A percentile compares a stretch with the other conserved stretches of the same genome.
Evolutionary conservation across 2,113 vertebrate species (phyloP).

Genomic region (Pogonocichla stellata): DNA sequence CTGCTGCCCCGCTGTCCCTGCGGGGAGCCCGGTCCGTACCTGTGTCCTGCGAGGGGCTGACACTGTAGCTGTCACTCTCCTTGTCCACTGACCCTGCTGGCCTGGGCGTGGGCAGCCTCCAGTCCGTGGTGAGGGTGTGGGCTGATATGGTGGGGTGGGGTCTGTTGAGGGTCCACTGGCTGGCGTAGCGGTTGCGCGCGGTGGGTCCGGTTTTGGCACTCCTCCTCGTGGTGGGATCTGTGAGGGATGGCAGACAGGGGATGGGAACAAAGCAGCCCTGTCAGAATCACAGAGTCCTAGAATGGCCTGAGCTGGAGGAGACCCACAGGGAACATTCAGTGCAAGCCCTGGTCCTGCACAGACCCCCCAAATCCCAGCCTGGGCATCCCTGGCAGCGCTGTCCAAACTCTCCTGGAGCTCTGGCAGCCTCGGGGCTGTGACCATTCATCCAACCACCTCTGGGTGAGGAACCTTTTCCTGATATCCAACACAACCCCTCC

Average conservation of each 20-base stretch:
- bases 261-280: neutral
- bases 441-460: neutral
- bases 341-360: neutral
- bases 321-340: too few relatives aligned
- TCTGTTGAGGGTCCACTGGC: slow-evolving; percentile 98
- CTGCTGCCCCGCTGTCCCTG: neutral
- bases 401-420: neutral
- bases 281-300: neutral
- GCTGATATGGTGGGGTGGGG: slow-evolving; percentile 96
- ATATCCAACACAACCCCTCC: too few relatives aligned
- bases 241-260: neutral
- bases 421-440: rapidly evolving
- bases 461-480: neutral
- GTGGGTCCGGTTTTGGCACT: slow-evolving; percentile 93
- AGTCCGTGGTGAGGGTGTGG: slow-evolving; percentile 96
- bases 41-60: slow-evolving; percentile 98
- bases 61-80: slow-evolving; percentile 98
- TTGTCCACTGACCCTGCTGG: slow-evolving; percentile 95
- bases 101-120: slow-evolving; percentile 93
- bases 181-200: slow-evolving; percentile 92
- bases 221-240: slow-evolving; percentile 96
- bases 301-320: neutral
- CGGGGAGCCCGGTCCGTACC: slow-evolving; percentile 64
- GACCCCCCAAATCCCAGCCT: neutral
- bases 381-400: rapidly evolving